Evolutionary conservation across 2,888 invertebrate genomes (phyloP), one percentile per base, ranked within the genome.

Genomic region (Melanotus villosus): DNA sequence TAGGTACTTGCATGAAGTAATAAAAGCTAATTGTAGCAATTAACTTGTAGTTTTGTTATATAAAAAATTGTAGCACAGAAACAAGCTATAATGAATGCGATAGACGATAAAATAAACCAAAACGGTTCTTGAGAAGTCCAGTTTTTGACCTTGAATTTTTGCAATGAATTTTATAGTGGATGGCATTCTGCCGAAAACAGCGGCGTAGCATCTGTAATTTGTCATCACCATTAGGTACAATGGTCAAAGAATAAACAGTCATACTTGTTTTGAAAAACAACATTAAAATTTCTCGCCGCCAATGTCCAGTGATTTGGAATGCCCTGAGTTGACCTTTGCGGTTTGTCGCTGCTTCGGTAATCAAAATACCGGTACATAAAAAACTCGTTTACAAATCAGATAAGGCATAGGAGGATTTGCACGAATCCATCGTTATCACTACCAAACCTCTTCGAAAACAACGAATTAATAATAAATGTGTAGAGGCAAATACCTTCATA

Each of bases 301-400:
- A 50, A 54, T 65, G 69, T 45, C 26, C 38, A 43, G 14, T 52
- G 32, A 58, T 65, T 65, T 59, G 47, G 36, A 63, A 64, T 68
- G 65, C 23, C 69, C 69, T 52, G 59, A 52, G 36, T 65, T 69
- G 60, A 69, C 69, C 69, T 60, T 56, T 65, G 65, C 60, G 38
- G 60, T 69, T 50, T 69, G 47, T 57, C 57, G 59, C 36, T 57
- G 62, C 57, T 62, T 63, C 47, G 52, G 70, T 68, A 71, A 74
- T 74, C 74, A 74, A 74, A 74, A 74, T 74, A 71, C 74, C 74
- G 64, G 67, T 67, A 59, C 65, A 69, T 60, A 71, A 74, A 73
- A 74, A 74, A 74, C 74, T 71, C 60, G 74, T 74, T 74, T 74
- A 67, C 62, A 60, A 68, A 71, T 68, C 70, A 70, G 72, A 74